phyloP scores from a whole-genome alignment of 2,888 invertebrate genomes.

The Hirtodrosophila confusa region DNA sequence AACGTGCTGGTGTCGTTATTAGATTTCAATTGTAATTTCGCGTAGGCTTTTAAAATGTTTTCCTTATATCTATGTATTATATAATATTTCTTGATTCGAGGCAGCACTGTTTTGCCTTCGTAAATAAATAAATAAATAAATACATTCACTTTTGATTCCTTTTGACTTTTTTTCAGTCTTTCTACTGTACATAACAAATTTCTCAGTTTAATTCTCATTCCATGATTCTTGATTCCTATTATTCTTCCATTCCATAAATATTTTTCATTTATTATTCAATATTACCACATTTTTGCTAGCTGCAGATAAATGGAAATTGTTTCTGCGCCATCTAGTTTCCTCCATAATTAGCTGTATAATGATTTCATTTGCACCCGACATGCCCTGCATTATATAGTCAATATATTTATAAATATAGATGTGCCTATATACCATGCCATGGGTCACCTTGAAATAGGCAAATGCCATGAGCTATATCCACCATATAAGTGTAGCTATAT shows the following conservation, averaged over 20 bases:
- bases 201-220: too few species aligned
- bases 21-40: too few species aligned
- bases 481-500: neutral
- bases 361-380: constrained; percentile 32
- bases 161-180: too few species aligned
- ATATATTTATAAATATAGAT: constrained; percentile 23
- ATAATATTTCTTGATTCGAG: too few species aligned
- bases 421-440: constrained; percentile 9
- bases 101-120: too few species aligned
- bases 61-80: too few species aligned
- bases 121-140: too few species aligned
- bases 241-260: neutral
- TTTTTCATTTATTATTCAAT: neutral
- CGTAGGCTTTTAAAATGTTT: too few species aligned
- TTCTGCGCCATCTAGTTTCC: neutral
- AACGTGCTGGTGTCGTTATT: too few species aligned
- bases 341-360: constrained; percentile 26
- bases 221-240: too few species aligned
- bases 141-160: too few species aligned
- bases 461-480: constrained; percentile 13
- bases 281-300: neutral
- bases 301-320: constrained; percentile 3
- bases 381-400: constrained; percentile 1
- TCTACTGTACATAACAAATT: too few species aligned
- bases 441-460: constrained; percentile 51